These are phyloP conservation scores for Tautogolabrus adspersus DNA, from an alignment of 2,113 vertebrate species.

Conservation along the genomic window DNA sequence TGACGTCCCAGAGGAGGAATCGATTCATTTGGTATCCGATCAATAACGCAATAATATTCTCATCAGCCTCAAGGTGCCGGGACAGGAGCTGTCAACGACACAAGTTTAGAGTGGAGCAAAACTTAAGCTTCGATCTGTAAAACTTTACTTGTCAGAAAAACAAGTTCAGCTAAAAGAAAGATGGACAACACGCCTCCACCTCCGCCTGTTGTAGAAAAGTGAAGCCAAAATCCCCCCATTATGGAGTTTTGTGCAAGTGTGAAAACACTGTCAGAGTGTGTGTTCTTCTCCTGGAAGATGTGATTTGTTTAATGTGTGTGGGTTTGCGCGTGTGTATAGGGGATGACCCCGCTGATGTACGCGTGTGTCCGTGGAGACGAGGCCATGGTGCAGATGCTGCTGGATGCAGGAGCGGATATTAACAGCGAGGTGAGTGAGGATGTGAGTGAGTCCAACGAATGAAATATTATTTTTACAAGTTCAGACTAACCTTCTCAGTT, in stretches of 20 bases:
- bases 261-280: too few relatives aligned
- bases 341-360: conserved; percentile 99
- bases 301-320: not conserved
- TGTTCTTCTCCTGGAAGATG: too few relatives aligned
- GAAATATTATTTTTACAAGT: not conserved
- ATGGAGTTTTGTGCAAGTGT: too few relatives aligned
- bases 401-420: conserved; percentile 97
- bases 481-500: not conserved
- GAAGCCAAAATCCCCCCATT: too few relatives aligned
- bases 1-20: conserved; percentile 2
- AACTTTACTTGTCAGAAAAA: not conserved
- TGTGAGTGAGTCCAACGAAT: conserved; percentile 7
- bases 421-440: conserved; percentile 93
- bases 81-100: not conserved
- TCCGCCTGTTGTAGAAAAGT: too few relatives aligned
- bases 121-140: not conserved
- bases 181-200: too few relatives aligned
- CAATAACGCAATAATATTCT: conserved; percentile 21
- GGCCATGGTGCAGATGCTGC: conserved; percentile 99
- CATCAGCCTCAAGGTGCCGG: not conserved
- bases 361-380: conserved; percentile 98
- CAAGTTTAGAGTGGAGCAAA: not conserved
- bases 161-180: too few relatives aligned
- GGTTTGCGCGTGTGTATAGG: conserved; percentile 82
- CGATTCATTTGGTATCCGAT: conserved; percentile 21